Evolutionary conservation across 2,888 invertebrate genomes (phyloP).

Genomic region (Apantesis nais): DNA sequence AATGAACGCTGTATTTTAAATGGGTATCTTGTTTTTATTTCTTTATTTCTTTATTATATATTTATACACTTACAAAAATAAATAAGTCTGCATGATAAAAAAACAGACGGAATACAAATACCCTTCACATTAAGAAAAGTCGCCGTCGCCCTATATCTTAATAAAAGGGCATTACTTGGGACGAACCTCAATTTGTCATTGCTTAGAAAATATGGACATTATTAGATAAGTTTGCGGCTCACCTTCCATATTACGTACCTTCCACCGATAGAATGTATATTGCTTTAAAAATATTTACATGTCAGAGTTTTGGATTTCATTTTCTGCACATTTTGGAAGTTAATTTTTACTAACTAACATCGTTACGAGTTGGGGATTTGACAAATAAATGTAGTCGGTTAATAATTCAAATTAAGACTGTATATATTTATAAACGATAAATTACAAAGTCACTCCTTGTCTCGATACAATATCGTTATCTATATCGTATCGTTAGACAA

Average conservation of each 20-base stretch:
- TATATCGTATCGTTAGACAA: no score
- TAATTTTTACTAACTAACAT: background rate
- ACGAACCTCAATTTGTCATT: slow-evolving; percentile 12
- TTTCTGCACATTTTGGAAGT: background rate
- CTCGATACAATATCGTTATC: no score
- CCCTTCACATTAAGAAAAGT: slow-evolving; percentile 7
- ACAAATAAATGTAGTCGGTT: no score
- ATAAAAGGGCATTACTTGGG: slow-evolving; percentile 12
- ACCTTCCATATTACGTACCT: background rate
- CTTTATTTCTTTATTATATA: no score
- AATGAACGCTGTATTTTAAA: no score
- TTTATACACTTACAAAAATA: background rate
- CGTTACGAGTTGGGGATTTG: no score
- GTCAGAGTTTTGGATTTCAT: background rate
- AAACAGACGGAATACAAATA: slow-evolving; percentile 1
- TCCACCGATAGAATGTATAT: background rate
- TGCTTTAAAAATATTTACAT: background rate
- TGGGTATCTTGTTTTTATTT: no score
- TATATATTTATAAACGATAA: no score
- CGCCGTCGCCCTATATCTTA: slow-evolving; percentile 14
- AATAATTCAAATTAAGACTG: no score
- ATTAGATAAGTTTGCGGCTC: background rate
- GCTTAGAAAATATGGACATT: slow-evolving; percentile 2
- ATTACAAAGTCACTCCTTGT: no score
- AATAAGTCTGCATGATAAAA: background rate